Percentiles rank a stretch among this genome's conserved stretches.
Conservation (phyloP, 2,797 vertebrate genomes). For the Phoxinus dragarum region DNA sequence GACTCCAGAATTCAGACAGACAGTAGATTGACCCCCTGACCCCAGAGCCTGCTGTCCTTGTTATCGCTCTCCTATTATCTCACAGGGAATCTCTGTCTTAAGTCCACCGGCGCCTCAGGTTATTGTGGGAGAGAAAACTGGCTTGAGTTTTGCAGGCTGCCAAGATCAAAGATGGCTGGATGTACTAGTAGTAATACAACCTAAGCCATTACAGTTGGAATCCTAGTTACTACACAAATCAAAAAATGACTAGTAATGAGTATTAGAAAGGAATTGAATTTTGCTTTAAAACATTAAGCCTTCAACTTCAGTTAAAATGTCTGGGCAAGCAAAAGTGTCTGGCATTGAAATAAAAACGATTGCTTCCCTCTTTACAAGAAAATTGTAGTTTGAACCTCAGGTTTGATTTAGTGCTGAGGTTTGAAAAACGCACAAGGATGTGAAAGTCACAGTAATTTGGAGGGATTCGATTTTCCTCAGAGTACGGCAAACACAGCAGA, state of each 20-base stretch:
- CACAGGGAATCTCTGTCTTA: slow-evolving; percentile 43
- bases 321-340: slow-evolving; percentile 24
- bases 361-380: slow-evolving; percentile 43
- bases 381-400: slow-evolving; percentile 44
- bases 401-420: slow-evolving; percentile 52
- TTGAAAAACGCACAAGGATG: slow-evolving; percentile 44
- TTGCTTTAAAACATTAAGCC: slow-evolving; percentile 16
- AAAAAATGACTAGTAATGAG: slow-evolving; percentile 14
- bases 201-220: slow-evolving; percentile 35
- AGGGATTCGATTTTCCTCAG: slow-evolving; percentile 39
- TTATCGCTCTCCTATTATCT: slow-evolving; percentile 35
- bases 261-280: slow-evolving; percentile 26
- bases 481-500: slow-evolving; percentile 19
- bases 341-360: slow-evolving; percentile 43
- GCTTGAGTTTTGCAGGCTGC: background rate
- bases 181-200: slow-evolving; percentile 22
- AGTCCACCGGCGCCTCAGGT: slow-evolving; percentile 20
- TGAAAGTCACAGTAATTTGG: slow-evolving; percentile 35
- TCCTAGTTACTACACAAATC: background rate
- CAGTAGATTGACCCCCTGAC: slow-evolving; percentile 47
- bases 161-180: slow-evolving; percentile 22
- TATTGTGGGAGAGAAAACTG: slow-evolving; percentile 28
- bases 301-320: slow-evolving; percentile 31
- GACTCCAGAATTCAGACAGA: slow-evolving; percentile 48
- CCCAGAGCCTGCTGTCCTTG: slow-evolving; percentile 42